Base-by-base conservation (phyloP, 2,797 vertebrate genomes). In the Sebastes jordani region DNA sequence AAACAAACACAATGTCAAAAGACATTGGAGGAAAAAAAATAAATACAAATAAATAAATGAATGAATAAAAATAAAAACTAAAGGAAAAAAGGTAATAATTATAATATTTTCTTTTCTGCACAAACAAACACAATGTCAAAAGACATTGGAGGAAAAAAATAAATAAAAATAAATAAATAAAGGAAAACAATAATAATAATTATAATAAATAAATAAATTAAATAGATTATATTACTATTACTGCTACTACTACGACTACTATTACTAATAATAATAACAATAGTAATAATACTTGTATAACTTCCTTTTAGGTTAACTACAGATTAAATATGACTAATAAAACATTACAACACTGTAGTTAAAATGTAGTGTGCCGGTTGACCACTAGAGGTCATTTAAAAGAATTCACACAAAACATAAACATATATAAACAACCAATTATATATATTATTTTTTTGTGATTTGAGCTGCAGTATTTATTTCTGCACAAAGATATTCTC, bases 371-470 rank as follows among this genome's bases (percentile, higher is more conserved):
- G 29, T 36, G 20, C 22, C 27, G 14, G 3, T 27, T 72, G 38
- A 42, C 71, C 81, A 74, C 85, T 76, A 80, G 80, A 80, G 78
- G 74, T 49, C 66, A 52, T 66, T 70, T 81, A 30, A 65, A 56
- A 0, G 3, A 6, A 52, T 55, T 68, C 11, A 38, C 63, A 25
- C 1, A 16, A 32, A 29, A 34, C 3, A 23, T 2, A 32, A 49
- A 54, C 0, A 34, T 0, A 61, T 1, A 52, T 3, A 58, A 1
- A 23, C 3, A 38, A 25, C 0, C 1, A 13, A 0, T 54, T 18
- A 1, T 25, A 46, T 42, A 36, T 42, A 5, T 61, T 3, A 27
- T 18, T 34, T 36, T 36, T 11, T 36, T 36, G 11, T 36, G 34
- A 36, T 36, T 36, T 36, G 34, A 36, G 34, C 11, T 36, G 34